Evolutionary conservation across 2,888 invertebrate genomes (phyloP).

Genomic region (Siphlonurus alternatus): DNA sequence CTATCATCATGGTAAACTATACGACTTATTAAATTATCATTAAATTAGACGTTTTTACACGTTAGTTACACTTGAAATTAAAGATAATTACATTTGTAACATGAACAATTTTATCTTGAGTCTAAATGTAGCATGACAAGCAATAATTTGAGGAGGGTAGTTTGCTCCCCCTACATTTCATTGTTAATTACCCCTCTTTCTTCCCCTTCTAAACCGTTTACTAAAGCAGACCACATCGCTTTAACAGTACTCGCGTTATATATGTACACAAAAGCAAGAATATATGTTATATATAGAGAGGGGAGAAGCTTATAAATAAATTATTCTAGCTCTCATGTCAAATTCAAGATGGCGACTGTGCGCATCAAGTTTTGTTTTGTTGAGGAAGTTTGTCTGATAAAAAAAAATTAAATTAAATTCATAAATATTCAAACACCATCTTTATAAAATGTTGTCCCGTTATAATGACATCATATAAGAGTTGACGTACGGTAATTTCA

Average conservation of each 20-base stretch:
- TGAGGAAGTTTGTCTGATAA: not conserved
- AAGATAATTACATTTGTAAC: no score
- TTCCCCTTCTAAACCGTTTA: not conserved
- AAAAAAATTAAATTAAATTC: no score
- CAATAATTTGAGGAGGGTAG: not conserved
- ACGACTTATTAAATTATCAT: not conserved
- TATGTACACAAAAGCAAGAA: not conserved
- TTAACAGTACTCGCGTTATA: not conserved
- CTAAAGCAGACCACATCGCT: not conserved
- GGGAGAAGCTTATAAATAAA: not conserved
- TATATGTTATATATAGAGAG: not conserved
- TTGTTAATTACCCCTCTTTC: not conserved
- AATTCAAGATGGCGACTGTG: no score
- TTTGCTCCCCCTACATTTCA: not conserved
- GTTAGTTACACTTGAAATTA: no score
- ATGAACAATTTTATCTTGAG: no score
- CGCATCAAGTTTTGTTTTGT: not conserved
- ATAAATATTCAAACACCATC: no score
- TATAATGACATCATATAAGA: no score
- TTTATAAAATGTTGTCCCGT: no score
- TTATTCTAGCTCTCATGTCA: not conserved
- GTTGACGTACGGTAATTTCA: no score
- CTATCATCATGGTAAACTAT: not conserved
- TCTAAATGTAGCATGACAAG: constrained; percentile 1
- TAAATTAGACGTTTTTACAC: not conserved